Base-by-base conservation (phyloP, 2,113 vertebrate genomes). In the Scomber japonicus region DNA sequence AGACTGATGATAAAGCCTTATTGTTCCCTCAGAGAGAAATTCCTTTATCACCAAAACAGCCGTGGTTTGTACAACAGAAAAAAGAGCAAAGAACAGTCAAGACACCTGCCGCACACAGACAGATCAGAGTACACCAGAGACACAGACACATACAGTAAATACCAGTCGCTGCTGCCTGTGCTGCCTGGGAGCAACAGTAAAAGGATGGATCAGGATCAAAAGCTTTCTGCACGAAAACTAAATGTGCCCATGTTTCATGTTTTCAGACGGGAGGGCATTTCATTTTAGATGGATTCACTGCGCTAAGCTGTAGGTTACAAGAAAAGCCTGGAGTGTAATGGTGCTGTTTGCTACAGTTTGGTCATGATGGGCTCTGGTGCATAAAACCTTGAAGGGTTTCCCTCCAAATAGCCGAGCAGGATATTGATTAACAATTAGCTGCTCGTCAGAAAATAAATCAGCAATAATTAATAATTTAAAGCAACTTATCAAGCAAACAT, bases 171-270 rank as follows among this genome's bases (percentile, higher is more conserved):
- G 24, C 35, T 19, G 24, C 35, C 40, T 30, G n/a, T 51, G 31
- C 60, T 76, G 85, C 85, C 83, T 76, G 60, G 71, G 44, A 89
- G 81, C 65, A 50, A 30, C 75, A 56, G 72, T 68, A 46, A 87
- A 83, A 80, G 71, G 83, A 80, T 31, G 40, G 67, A 74, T 82
- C 75, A 65, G 72, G 71, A 90, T 84, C 70, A 86, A 85, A 80
- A 83, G 87, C 78, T 53, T 40, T 6, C 62, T 30, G 78, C 78
- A 45, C 55, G 1, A 68, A 46, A 61, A 54, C 35, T 50, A 40
- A 66, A 78, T 53, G 75, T 73, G 74, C 2, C 68, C 63, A 65
- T 84, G 85, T 76, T 83, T 83, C 82, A 81, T 69, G 80, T 75
- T 62, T 80, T 80, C 54, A 73, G 82, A 81, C 60, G 30, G 65